Evolutionary conservation across 2,113 vertebrate genomes (phyloP).

Genomic region (Eleginops maclovinus): DNA sequence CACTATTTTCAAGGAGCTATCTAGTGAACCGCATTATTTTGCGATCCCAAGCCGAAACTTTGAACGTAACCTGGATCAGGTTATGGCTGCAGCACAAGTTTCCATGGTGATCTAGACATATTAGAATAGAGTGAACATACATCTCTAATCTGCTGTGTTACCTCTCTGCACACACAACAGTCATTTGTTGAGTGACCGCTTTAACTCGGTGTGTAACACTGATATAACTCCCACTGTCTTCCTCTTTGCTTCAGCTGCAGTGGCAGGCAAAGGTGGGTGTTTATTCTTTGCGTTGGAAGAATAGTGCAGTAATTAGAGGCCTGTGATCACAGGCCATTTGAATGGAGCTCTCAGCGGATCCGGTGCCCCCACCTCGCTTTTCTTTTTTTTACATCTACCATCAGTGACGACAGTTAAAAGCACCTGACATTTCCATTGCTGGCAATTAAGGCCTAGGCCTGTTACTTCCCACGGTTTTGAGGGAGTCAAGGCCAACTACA

Average conservation of each 20-base stretch:
- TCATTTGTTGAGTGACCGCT: conserved; percentile 28
- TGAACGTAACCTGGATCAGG: too few species aligned
- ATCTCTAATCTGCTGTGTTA: neutral
- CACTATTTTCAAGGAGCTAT: too few species aligned
- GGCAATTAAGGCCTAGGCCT: conserved; percentile 29
- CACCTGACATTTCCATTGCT: conserved; percentile 63
- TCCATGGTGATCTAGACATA: too few species aligned
- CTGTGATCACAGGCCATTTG: conserved; percentile 54
- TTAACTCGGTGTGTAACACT: conserved; percentile 23
- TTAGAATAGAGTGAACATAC: too few species aligned
- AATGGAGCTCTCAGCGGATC: conserved; percentile 40
- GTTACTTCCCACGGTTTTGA: conserved; percentile 8
- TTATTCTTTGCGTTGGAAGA: conserved; percentile 8
- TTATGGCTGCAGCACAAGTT: too few species aligned
- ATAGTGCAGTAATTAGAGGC: conserved; percentile 50
- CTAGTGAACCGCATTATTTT: too few species aligned
- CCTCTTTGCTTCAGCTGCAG: conserved; percentile 4
- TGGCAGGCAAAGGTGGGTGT: conserved; percentile 48
- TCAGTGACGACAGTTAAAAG: conserved; percentile 60
- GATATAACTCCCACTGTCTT: conserved; percentile 23
- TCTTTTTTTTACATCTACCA: conserved; percentile 32
- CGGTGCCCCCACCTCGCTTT: neutral
- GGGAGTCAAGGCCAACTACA: neutral
- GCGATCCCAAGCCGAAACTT: too few species aligned
- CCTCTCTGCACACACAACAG: neutral